Evolutionary conservation across 2,797 vertebrate genomes (phyloP).

Genomic region (Lepilemur septentrionalis): DNA sequence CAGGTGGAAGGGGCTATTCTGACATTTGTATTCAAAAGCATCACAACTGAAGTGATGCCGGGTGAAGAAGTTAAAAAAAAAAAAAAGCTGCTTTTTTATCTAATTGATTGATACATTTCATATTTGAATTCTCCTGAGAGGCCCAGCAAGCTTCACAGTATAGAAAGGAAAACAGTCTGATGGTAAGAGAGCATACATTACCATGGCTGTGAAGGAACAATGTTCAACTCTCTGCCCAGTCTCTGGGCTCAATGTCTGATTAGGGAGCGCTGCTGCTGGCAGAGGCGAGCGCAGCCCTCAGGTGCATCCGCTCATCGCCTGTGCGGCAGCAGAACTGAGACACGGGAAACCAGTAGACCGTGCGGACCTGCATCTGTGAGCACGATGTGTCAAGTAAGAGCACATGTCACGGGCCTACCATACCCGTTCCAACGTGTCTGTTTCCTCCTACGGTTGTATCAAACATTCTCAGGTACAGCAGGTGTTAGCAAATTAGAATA

Average conservation of each 20-base stretch:
- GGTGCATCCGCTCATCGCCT: no score
- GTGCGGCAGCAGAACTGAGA: background rate
- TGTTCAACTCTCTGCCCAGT: background rate
- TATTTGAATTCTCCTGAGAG: background rate
- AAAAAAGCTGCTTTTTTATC: background rate
- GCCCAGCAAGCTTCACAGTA: background rate
- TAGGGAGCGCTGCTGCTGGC: background rate
- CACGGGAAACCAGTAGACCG: background rate
- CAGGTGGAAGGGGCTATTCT: background rate
- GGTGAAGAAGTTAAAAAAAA: background rate
- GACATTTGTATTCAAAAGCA: conserved; percentile 15
- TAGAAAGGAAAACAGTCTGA: background rate
- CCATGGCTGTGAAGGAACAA: background rate
- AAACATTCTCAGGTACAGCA: conserved; percentile 48
- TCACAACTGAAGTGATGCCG: background rate
- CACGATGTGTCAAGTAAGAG: background rate
- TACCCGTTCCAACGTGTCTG: background rate
- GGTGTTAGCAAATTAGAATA: conserved; percentile 49
- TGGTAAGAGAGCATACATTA: background rate
- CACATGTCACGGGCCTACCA: background rate
- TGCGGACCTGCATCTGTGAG: background rate
- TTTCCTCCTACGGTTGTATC: background rate
- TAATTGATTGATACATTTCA: conserved; percentile 21
- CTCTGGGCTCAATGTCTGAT: background rate
- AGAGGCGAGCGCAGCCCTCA: background rate